Evolutionary conservation across 1,140 invertebrate genomes (phyloP), one percentile per base, ranked within the genome.

Genomic region (Pantala flavescens): DNA sequence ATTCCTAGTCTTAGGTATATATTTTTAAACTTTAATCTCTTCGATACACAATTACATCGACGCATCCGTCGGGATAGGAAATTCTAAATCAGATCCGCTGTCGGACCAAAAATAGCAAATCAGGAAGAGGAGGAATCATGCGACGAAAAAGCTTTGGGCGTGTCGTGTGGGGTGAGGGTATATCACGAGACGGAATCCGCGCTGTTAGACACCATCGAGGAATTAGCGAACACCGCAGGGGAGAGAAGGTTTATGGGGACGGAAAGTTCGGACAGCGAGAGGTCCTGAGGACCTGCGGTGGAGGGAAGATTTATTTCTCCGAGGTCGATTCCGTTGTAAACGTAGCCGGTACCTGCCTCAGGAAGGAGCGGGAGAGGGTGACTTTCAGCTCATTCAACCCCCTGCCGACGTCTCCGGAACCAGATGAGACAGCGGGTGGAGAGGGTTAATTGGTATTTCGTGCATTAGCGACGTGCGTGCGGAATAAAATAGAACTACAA

Each of bases 401-500:
- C 49, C 49, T 49, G 28, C 28, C 49, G 49, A 21, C 49, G 49
- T 63, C 49, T 21, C 49, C n/a, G 49, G 49, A 63, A 63, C 49
- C 3, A 21, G 49, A 63, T 63, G 16, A 19, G 49, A 63, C n/a
- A 12, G 49, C 12, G 49, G 49, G 3, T 3, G 14, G 49, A 63
- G 49, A 21, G 16, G n/a, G 16, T 63, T 63, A 63, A 63, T 63
- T 63, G 49, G 49, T 12, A 63, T 63, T 63, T 63, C 49, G 49
- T 63, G 49, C 49, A 63, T 63, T 63, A 63, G 49, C 49, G 49
- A 63, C 49, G 12, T 63, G 49, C 49, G 49, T 63, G 49, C 49
- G 49, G 12, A 12, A 12, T 14, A 12, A 12, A 21, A 21, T 16
- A 63, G 12, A 63, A 21, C 49, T 16, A 63, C 1, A 12, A 12